A percentile compares a stretch with the other conserved stretches of the same genome.
Conservation (phyloP, 2,888 invertebrate species). For the Yponomeuta sedellus region DNA sequence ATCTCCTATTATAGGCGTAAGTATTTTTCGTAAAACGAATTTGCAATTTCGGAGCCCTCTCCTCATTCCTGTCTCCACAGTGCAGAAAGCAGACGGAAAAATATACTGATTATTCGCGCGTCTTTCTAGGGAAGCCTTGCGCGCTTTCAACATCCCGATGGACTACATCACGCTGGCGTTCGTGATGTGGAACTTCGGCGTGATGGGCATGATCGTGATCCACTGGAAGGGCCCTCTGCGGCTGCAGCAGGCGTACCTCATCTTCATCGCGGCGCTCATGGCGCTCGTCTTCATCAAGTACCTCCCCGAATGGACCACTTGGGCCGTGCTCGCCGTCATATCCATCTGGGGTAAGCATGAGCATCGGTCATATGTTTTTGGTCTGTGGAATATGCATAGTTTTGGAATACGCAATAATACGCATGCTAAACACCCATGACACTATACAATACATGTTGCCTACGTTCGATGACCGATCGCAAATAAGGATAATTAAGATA, state of each 20-base stretch:
- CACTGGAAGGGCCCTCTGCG: conserved; percentile 98
- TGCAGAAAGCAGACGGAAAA: too few relatives aligned
- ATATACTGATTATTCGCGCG: neutral
- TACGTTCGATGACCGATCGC: too few relatives aligned
- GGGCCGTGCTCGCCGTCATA: conserved; percentile 97
- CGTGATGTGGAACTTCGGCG: conserved; percentile 98
- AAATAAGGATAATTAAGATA: too few relatives aligned
- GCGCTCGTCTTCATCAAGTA: conserved; percentile 99
- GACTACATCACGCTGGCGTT: conserved; percentile 93
- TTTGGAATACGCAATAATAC: too few relatives aligned
- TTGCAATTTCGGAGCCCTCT: too few relatives aligned
- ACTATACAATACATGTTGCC: too few relatives aligned
- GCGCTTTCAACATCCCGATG: conserved; percentile 96
- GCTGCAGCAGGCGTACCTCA: conserved; percentile 96
- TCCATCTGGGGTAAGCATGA: conserved; percentile 92
- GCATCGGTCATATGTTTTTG: neutral
- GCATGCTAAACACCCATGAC: too few relatives aligned
- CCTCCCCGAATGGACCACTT: conserved; percentile 99
- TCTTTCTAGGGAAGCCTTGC: conserved; percentile 86
- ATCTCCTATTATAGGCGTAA: too few relatives aligned
- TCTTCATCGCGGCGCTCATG: conserved; percentile 98
- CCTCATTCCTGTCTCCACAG: too few relatives aligned
- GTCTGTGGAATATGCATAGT: too few relatives aligned
- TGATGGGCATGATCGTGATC: conserved; percentile 97
- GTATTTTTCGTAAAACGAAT: too few relatives aligned